These are phyloP conservation scores for Nothobranchius furzeri DNA, from an alignment of 2,113 vertebrate genomes.

Conservation along the genomic window DNA sequence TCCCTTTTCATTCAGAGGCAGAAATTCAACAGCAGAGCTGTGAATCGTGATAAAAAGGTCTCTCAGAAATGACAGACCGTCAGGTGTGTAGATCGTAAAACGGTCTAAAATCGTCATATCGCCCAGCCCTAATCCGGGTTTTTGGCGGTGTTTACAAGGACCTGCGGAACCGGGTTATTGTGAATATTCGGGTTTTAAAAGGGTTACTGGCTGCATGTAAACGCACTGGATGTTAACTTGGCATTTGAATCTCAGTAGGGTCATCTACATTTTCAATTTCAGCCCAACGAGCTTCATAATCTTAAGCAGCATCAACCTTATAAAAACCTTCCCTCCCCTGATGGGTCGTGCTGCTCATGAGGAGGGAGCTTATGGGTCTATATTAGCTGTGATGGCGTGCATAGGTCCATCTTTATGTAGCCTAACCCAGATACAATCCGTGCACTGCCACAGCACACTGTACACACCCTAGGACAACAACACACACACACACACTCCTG, in stretches of 20 bases:
- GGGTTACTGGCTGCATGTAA: too few species aligned
- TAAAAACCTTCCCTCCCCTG: slow-evolving; percentile 30
- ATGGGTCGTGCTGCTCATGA: slow-evolving; percentile 27
- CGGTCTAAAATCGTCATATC: too few species aligned
- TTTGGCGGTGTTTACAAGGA: too few species aligned
- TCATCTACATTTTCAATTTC: slow-evolving; percentile 39
- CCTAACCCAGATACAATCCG: slow-evolving; percentile 69
- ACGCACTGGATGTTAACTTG: slow-evolving; percentile 68
- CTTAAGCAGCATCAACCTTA: slow-evolving; percentile 45
- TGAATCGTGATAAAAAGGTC: too few species aligned
- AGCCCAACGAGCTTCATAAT: slow-evolving; percentile 31
- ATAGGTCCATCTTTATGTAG: slow-evolving; percentile 57
- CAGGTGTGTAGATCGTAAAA: too few species aligned
- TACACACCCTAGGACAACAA: slow-evolving; percentile 58
- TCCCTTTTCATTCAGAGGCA: too few species aligned
- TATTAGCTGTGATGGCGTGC: slow-evolving; percentile 37
- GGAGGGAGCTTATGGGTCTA: slow-evolving; percentile 18
- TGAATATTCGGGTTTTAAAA: too few species aligned
- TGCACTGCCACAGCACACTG: slow-evolving; percentile 40
- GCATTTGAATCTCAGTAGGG: slow-evolving; percentile 58
- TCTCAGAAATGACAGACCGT: too few species aligned
- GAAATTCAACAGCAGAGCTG: too few species aligned
- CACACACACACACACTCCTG: slow-evolving; percentile 52
- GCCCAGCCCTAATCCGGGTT: too few species aligned
- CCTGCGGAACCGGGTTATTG: too few species aligned